A percentile compares a stretch with the other conserved stretches of the same genome.
Evolutionary conservation across 2,888 invertebrate genomes (phyloP).

Genomic region (Chloroclystis v-ata): DNA sequence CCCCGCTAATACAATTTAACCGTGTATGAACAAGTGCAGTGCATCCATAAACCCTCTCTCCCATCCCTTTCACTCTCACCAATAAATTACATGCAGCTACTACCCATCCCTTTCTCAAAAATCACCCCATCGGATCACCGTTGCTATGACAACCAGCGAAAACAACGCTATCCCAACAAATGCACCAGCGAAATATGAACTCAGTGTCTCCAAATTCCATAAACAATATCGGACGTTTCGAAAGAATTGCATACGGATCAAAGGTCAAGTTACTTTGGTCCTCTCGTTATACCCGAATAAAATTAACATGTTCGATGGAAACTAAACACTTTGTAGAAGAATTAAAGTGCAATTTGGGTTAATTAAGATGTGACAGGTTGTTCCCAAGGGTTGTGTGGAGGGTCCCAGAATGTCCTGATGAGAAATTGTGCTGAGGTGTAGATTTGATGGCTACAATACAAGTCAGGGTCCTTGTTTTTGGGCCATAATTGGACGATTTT

Average conservation of each 20-base stretch:
- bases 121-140: constrained; percentile 61
- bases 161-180: constrained; percentile 51
- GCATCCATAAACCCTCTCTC: constrained; percentile 52
- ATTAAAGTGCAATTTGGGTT: constrained; percentile 58
- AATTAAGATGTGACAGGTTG: constrained; percentile 39
- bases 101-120: constrained; percentile 34
- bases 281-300: constrained; percentile 11
- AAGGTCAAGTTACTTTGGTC: constrained; percentile 45
- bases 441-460: constrained; percentile 22
- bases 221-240: constrained; percentile 22
- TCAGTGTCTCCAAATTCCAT: constrained; percentile 30
- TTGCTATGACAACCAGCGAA: constrained; percentile 64
- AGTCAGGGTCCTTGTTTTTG: constrained; percentile 15
- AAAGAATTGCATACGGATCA: constrained; percentile 31
- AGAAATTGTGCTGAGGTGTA: constrained; percentile 18
- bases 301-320: constrained; percentile 44
- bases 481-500: constrained; percentile 17
- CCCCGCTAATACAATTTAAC: constrained; percentile 67
- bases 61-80: constrained; percentile 35
- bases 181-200: constrained; percentile 51
- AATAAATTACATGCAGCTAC: constrained; percentile 3
- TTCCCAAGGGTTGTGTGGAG: constrained; percentile 19
- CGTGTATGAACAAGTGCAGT: constrained; percentile 55
- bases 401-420: constrained; percentile 18
- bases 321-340: constrained; percentile 50